phyloP scores from a whole-genome alignment of 2,113 vertebrate species.

The Genyomyrus donnyi region DNA sequence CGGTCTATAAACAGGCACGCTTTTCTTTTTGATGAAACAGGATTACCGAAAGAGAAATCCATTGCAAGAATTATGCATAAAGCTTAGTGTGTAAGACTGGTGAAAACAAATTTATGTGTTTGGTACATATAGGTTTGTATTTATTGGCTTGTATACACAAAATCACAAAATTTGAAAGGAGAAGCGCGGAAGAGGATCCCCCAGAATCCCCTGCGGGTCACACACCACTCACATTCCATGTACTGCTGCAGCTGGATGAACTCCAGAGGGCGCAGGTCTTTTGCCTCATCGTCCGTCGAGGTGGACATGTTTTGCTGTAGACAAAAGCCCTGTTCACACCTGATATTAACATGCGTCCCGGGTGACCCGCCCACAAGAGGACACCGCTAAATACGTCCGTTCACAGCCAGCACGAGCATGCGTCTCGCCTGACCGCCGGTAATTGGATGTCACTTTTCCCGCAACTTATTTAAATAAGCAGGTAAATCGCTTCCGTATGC shows the following conservation, averaged over 20 bases:
- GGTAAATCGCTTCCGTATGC: too few relatives aligned
- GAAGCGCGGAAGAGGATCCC: background rate
- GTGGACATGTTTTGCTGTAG: slow-evolving; percentile 54
- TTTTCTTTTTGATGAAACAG: slow-evolving; percentile 18
- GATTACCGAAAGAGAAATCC: background rate
- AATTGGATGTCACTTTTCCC: too few relatives aligned
- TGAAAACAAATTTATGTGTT: background rate
- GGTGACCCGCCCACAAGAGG: too few relatives aligned
- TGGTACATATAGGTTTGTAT: background rate
- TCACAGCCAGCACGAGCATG: too few relatives aligned
- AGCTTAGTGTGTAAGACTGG: background rate
- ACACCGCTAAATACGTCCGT: too few relatives aligned
- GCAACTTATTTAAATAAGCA: too few relatives aligned
- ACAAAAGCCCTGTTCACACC: slow-evolving; percentile 3
- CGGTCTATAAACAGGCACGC: background rate
- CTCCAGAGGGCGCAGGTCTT: slow-evolving; percentile 76
- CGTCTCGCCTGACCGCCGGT: too few relatives aligned
- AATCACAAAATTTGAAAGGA: background rate
- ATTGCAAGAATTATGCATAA: background rate
- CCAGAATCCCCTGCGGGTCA: background rate
- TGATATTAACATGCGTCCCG: too few relatives aligned
- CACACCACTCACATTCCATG: slow-evolving; percentile 79
- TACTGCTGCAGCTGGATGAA: slow-evolving; percentile 88
- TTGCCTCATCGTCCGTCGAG: slow-evolving; percentile 57
- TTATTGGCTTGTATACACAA: background rate